Conservation (phyloP, 2,113 vertebrate species). For the Pica pica region DNA sequence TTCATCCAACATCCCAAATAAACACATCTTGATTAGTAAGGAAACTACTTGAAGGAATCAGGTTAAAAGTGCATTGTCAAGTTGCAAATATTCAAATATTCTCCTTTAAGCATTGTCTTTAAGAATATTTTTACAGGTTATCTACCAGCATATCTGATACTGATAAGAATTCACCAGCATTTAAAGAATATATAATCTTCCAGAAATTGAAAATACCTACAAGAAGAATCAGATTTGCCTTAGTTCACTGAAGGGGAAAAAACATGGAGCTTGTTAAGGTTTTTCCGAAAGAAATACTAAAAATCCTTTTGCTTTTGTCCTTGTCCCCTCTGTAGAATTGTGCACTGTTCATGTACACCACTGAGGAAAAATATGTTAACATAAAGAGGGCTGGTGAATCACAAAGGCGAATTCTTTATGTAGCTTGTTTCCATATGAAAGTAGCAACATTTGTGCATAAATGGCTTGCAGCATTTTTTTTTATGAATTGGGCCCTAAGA, state of each 20-base stretch:
- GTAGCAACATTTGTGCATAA: conserved; percentile 78
- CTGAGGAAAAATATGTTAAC: conserved; percentile 74
- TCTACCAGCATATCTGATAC: neutral
- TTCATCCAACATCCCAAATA: neutral
- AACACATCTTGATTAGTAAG: neutral
- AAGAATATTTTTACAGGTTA: neutral
- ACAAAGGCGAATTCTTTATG: conserved; percentile 78
- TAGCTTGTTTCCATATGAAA: conserved; percentile 81
- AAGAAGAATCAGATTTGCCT: neutral
- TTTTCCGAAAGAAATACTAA: conserved; percentile 54
- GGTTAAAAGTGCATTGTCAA: neutral
- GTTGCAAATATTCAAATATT: neutral
- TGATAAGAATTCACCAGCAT: neutral
- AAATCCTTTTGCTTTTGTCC: conserved; percentile 53
- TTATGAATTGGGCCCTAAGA: conserved; percentile 79
- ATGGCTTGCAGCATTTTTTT: conserved; percentile 74
- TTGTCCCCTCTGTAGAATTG: conserved; percentile 54
- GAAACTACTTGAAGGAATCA: neutral
- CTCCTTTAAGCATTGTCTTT: neutral
- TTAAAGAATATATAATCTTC: neutral
- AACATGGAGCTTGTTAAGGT: conserved; percentile 19
- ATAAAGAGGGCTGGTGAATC: conserved; percentile 73
- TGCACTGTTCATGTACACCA: conserved; percentile 67
- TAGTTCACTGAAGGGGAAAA: neutral
- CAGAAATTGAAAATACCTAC: neutral